Base-by-base conservation (phyloP, 1,140 invertebrate genomes). In the Drosophila miranda region DNA sequence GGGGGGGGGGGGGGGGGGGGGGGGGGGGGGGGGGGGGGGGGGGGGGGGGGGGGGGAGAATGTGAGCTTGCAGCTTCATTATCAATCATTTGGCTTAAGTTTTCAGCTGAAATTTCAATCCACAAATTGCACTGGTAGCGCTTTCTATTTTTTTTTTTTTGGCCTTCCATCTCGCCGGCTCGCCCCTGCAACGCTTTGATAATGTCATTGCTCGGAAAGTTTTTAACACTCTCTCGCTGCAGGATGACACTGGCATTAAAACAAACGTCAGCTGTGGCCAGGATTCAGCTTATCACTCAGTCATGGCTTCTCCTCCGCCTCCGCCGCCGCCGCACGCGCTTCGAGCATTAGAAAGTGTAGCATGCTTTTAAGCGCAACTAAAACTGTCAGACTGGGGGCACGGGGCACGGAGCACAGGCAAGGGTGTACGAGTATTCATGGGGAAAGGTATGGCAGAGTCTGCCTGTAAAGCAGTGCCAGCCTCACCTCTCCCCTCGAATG, bases 161-260 rank as follows among this genome's bases (percentile, higher is more conserved):
- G 30, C 34, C 11, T 13, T 9, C 30, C 28, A 7, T 28, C 28
- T 28, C 28, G 4, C 28, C 67, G 23, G 5, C 23, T 3, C 56
- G 64, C 68, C 34, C 8, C 71, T 43, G 52, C 34, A 13, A 38
- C 34, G 59, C 53, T 81, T 60, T 86, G 81, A 81, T 86, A 87
- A 86, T 86, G 82, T 86, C 82, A 81, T 80, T 75, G 75, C 64
- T 83, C 61, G 50, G 52, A 72, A 84, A 83, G 59, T 83, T 78
- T 84, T 61, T 46, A 38, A 13, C 26, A 5, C 34, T 13, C 34
- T n/a, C 67, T 62, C 70, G 68, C 51, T n/a, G 50, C 16, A 42
- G 57, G 59, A 84, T 80, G 81, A 84, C 81, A 61, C 74, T 74
- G 73, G 77, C 81, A 84, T 84, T 86, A 86, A 86, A 86, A 86